Evolutionary conservation across 2,888 invertebrate genomes (phyloP), one percentile per base, ranked within the genome.

Genomic region (Caenorhabditis uteleia): DNA sequence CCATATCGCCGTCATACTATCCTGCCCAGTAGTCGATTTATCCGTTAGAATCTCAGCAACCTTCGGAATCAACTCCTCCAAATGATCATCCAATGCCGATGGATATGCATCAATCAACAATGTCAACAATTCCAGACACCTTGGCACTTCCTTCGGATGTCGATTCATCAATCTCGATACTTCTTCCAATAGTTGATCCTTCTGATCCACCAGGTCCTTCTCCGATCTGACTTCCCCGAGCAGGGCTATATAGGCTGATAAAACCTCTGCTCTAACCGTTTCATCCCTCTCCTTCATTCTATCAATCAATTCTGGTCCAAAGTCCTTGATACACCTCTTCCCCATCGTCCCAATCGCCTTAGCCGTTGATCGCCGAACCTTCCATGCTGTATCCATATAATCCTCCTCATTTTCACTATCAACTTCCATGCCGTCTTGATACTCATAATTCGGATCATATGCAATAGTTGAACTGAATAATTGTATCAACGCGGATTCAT

Each of bases 341-440:
- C 98, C 92, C 29, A 97, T 89, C 0, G 95, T 93, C 85, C 97
- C 95, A 18, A 99, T 86, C 82, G 97, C 97, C 85, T 98, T 99
- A 0, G 98, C 97, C 5, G 97, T 92, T 0, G 97, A 91, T 38
- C 98, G 89, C 31, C 98, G 88, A 10, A 87, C 86, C 71, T 87
- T 87, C 97, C 98, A 99, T 62, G 94, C 94, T 91, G 98, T 93
- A 84, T 98, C 98, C 84, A 99, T 95, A 84, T 97, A 98, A 81
- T 95, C 95, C 71, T 73, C 79, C 21, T 77, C 91, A 82, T 89
- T 90, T 82, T 89, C 90, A 33, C 57, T 61, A 25, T 74, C 76
- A 16, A 60, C 73, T 23, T 68, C 77, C 27, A 83, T 93, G 38
- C 85, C 85, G 50, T 85, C 85, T 84, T 95, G 97, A 82, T 98